These are phyloP conservation scores for Catocala sponsa DNA, from an alignment of 2,888 invertebrate species.

Conservation along the genomic window DNA sequence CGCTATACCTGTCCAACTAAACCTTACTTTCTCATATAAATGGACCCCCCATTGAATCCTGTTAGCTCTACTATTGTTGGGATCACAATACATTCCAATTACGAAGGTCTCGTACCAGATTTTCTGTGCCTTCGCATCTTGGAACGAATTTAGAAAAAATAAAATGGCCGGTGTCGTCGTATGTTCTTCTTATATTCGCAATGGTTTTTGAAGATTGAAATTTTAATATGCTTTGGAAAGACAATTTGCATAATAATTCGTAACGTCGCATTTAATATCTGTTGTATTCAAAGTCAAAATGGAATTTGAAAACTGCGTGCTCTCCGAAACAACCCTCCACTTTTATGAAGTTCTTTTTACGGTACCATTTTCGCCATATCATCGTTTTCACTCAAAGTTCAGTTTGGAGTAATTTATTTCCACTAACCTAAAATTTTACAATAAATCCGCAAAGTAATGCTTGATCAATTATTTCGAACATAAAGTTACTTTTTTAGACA, in stretches of 20 bases:
- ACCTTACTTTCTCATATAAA: conserved; percentile 57
- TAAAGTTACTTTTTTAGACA: conserved; percentile 8
- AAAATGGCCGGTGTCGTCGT: conserved; percentile 22
- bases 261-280: background rate
- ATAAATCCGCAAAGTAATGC: conserved; percentile 21
- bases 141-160: conserved; percentile 35
- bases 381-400: conserved; percentile 7
- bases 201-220: conserved; percentile 8
- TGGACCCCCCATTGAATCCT: conserved; percentile 58
- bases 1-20: conserved; percentile 46
- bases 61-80: conserved; percentile 63
- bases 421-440: conserved; percentile 9
- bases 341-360: conserved; percentile 5
- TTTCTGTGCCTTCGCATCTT: conserved; percentile 38
- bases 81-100: conserved; percentile 71
- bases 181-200: conserved; percentile 23
- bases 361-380: conserved; percentile 9
- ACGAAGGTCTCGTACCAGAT: conserved; percentile 49
- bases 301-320: background rate
- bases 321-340: background rate
- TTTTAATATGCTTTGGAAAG: background rate
- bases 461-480: conserved; percentile 16
- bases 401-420: conserved; percentile 22
- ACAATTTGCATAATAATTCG: conserved; percentile 6
- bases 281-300: background rate